These are phyloP conservation scores for Trissoscelio sp. DNA, from an alignment of 2,888 invertebrate species.

Conservation along the genomic window DNA sequence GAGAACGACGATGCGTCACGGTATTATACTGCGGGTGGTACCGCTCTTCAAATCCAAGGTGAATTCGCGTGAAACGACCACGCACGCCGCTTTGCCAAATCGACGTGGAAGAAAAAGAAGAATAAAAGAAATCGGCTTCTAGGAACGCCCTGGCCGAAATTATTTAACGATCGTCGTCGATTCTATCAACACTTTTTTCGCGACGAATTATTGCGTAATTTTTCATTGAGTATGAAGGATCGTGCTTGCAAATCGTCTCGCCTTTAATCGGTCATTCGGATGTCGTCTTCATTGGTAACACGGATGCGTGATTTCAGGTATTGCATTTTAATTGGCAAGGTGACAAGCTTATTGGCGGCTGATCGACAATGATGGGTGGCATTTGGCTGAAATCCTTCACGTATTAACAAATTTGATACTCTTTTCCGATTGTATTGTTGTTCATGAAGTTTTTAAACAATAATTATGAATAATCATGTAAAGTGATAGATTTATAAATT, in stretches of 20 bases:
- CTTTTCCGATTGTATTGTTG: no score
- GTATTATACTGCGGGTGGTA: slow-evolving; percentile 64
- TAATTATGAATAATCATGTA: no score
- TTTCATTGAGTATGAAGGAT: slow-evolving; percentile 23
- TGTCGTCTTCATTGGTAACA: slow-evolving; percentile 58
- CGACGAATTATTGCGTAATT: slow-evolving; percentile 42
- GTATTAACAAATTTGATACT: slow-evolving; percentile 51
- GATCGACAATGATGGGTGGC: slow-evolving; percentile 47
- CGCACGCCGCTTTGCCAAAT: slow-evolving; percentile 39
- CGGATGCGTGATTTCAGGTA: slow-evolving; percentile 63
- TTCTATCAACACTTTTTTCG: slow-evolving; percentile 53
- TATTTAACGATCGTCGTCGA: slow-evolving; percentile 36
- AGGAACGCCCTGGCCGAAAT: slow-evolving; percentile 38
- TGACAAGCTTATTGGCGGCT: slow-evolving; percentile 39
- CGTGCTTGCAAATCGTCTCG: slow-evolving; percentile 28
- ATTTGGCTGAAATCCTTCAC: slow-evolving; percentile 51
- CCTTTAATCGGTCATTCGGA: slow-evolving; percentile 53
- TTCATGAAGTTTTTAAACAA: no score
- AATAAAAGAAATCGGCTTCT: slow-evolving; percentile 37
- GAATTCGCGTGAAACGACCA: slow-evolving; percentile 67
- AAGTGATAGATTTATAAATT: no score
- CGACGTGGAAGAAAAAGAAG: not conserved
- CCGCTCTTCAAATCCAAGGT: slow-evolving; percentile 59
- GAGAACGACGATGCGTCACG: slow-evolving; percentile 66
- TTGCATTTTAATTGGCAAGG: slow-evolving; percentile 58